These are phyloP conservation scores for Caiman crocodilus DNA, from an alignment of 2,797 vertebrate genomes.

Conservation along the genomic window DNA sequence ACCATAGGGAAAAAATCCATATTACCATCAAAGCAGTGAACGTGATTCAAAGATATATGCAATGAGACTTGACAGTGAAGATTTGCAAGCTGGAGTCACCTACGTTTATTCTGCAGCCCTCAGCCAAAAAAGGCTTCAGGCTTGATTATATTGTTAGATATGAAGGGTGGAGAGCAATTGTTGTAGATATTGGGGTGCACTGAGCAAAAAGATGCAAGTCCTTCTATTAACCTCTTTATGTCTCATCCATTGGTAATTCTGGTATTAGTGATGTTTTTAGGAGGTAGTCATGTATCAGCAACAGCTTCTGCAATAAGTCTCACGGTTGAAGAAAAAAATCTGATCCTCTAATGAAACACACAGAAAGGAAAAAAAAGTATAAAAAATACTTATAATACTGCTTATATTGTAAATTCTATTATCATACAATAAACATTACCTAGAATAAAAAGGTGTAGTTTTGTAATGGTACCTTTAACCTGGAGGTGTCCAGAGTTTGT, in stretches of 20 bases:
- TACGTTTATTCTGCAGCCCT: conserved; percentile 53
- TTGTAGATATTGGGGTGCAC: background rate
- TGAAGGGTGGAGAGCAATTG: background rate
- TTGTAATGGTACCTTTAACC: no score
- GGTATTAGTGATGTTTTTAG: background rate
- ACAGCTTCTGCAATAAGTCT: background rate
- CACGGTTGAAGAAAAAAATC: background rate
- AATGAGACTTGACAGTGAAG: conserved; percentile 59
- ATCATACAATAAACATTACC: no score
- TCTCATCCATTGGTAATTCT: background rate
- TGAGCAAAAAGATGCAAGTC: background rate
- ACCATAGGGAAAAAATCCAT: conserved; percentile 54
- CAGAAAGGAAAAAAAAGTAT: background rate
- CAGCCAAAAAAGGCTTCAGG: conserved; percentile 14
- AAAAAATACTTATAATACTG: background rate
- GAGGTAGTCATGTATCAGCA: background rate
- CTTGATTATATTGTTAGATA: background rate
- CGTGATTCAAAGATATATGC: conserved; percentile 65
- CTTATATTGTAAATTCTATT: background rate
- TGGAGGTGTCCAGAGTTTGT: no score
- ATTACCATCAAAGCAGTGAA: conserved; percentile 73
- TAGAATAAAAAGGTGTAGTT: no score
- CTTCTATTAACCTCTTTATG: background rate
- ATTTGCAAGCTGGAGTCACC: conserved; percentile 48
- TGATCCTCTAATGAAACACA: background rate